Evolutionary conservation across 2,797 vertebrate genomes (phyloP).

Genomic region (Typhlichthys subterraneus): DNA sequence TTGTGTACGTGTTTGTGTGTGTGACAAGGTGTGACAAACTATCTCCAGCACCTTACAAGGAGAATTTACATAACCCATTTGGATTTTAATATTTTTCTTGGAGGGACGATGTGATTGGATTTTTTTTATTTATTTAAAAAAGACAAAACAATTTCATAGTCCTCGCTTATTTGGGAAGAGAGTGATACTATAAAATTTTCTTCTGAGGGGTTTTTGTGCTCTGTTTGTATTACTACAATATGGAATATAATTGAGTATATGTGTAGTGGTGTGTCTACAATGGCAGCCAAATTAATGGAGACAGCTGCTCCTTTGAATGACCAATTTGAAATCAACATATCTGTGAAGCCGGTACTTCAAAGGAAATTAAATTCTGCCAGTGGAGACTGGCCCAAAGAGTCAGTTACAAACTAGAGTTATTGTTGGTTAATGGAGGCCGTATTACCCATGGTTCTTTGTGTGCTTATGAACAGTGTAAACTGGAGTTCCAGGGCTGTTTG

Average conservation of each 20-base stretch:
- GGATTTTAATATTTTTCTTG: conserved; percentile 65
- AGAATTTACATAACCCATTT: conserved; percentile 67
- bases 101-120: conserved; percentile 63
- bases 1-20: conserved; percentile 13
- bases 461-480: conserved; percentile 82
- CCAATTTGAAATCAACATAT: no score
- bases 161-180: conserved; percentile 22
- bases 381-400: no score
- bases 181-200: conserved; percentile 36
- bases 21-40: conserved; percentile 43
- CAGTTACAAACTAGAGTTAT: no score
- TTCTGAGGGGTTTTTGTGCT: conserved; percentile 20
- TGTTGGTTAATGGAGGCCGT: no score
- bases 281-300: no score
- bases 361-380: no score
- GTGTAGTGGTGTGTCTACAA: no score
- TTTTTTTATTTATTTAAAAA: conserved; percentile 18
- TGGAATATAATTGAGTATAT: not conserved
- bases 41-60: conserved; percentile 55
- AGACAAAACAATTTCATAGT: conserved; percentile 17
- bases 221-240: not conserved
- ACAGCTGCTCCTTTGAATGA: no score
- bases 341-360: no score
- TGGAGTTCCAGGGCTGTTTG: conserved; percentile 91
- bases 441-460: no score